phyloP scores from a whole-genome alignment of 2,113 vertebrate genomes.

The Rana temporaria region DNA sequence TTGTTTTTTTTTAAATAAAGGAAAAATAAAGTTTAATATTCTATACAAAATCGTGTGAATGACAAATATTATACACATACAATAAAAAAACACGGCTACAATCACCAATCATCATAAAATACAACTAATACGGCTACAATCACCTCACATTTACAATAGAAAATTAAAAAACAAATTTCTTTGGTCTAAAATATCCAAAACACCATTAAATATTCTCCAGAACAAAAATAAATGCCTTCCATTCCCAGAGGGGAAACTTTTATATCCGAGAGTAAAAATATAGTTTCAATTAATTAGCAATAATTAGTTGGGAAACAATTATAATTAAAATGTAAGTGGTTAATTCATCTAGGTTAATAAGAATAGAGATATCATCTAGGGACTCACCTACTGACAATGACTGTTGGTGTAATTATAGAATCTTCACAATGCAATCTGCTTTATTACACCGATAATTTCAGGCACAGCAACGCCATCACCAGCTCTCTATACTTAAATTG shows the following conservation, averaged over 20 bases:
- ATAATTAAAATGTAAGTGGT: slow-evolving; percentile 49
- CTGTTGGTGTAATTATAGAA: slow-evolving; percentile 38
- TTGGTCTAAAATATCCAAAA: too few relatives aligned
- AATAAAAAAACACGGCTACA: too few relatives aligned
- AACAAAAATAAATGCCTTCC: too few relatives aligned
- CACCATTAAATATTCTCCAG: too few relatives aligned
- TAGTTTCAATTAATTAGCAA: slow-evolving; percentile 41
- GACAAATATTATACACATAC: too few relatives aligned
- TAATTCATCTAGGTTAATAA: slow-evolving; percentile 46
- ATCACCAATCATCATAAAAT: too few relatives aligned
- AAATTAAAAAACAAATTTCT: too few relatives aligned
- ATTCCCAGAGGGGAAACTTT: neutral
- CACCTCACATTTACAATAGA: too few relatives aligned
- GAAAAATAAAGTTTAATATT: too few relatives aligned
- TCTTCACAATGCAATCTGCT: slow-evolving; percentile 19
- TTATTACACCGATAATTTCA: slow-evolving; percentile 33
- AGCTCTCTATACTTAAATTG: neutral
- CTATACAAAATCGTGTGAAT: too few relatives aligned
- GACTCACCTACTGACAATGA: slow-evolving; percentile 40
- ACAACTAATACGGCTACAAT: too few relatives aligned
- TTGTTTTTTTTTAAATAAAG: too few relatives aligned
- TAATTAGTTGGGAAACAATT: slow-evolving; percentile 47
- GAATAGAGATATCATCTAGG: slow-evolving; percentile 29
- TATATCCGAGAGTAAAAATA: slow-evolving; percentile 22
- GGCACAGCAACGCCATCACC: neutral